Base-by-base conservation (phyloP, 2,797 vertebrate species). In the Macropus fuliginosus region DNA sequence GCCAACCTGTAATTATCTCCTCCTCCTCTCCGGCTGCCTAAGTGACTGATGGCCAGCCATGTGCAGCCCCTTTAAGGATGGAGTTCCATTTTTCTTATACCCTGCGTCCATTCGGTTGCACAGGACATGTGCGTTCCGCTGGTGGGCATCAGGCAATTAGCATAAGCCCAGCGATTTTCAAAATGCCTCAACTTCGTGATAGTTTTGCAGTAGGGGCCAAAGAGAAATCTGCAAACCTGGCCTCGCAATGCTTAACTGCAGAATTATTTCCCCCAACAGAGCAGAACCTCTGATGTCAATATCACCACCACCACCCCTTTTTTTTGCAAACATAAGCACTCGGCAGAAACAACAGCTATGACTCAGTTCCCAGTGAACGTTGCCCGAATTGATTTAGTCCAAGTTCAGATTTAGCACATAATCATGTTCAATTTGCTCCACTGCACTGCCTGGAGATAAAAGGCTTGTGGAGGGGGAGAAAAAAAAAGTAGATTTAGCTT, bases 391-490 rank as follows among this genome's bases (percentile, higher is more conserved):
- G 98, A 99, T 99, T 98, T 98, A 98, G 98, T 98, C 97, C 96
- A 96, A 98, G 98, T 98, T 99, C 98, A 98, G 98, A 98, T 99
- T 99, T 99, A 98, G 98, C 98, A 98, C 98, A 98, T 99, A 98
- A 99, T 99, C 98, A 98, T 98, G 98, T 99, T 98, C 98, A 98
- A 97, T 99, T 99, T 99, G 98, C 98, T 98, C 98, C 97, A 97
- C 98, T 98, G 99, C 98, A 98, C 98, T 98, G 98, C 98, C 98
- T 98, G 98, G 98, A 99, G 98, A 99, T 98, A 98, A 99, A 98
- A 98, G 98, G 97, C 97, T 98, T 97, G 96, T 87, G 74, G 74
- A 50, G 93, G 98, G 54, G 93, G 46, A 50, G 57, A 93, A 91
- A 89, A 66, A 96, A 97, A 92, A 97, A 97, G 98, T 94, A 98